phyloP scores from a whole-genome alignment of 2,797 vertebrate genomes.

The Cynodonichthys magdalenae region DNA sequence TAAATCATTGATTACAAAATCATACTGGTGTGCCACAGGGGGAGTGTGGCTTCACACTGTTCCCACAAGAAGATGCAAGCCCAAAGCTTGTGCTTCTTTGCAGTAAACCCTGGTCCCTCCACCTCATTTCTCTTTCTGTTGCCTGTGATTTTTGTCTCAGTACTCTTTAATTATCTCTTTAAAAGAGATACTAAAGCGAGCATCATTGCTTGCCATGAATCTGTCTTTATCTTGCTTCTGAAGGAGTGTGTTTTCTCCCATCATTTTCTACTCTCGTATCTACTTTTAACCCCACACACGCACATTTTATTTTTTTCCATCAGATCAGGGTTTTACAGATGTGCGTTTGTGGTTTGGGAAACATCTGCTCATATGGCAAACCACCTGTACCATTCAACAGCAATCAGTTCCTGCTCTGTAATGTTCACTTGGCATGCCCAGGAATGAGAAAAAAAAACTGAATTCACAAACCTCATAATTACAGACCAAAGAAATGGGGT shows the following conservation, averaged over 20 bases:
- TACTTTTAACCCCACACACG: constrained; percentile 37
- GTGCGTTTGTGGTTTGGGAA: constrained; percentile 52
- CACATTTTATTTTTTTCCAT: neutral
- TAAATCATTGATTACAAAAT: too few species aligned
- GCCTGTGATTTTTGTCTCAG: constrained; percentile 43
- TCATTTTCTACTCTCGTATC: constrained; percentile 26
- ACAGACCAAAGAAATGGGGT: constrained; percentile 51
- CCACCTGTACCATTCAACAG: constrained; percentile 70
- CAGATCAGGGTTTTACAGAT: constrained; percentile 49
- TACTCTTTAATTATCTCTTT: constrained; percentile 61
- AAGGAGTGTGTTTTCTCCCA: neutral
- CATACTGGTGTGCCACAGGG: too few species aligned
- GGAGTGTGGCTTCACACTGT: too few species aligned
- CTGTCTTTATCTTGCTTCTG: constrained; percentile 20
- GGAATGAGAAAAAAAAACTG: constrained; percentile 52
- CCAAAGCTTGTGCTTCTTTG: constrained; percentile 17
- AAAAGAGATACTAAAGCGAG: constrained; percentile 55
- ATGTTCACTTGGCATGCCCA: constrained; percentile 59
- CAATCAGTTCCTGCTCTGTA: constrained; percentile 56
- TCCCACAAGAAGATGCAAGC: constrained; percentile 30
- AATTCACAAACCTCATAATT: constrained; percentile 60
- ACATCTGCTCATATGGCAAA: constrained; percentile 70
- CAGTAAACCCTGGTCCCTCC: neutral
- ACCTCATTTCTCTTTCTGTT: constrained; percentile 16
- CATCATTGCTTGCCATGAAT: constrained; percentile 28